Conservation (phyloP, 37 sponge, comb jelly and placozoan species). For the Lycopodina hypogea region DNA sequence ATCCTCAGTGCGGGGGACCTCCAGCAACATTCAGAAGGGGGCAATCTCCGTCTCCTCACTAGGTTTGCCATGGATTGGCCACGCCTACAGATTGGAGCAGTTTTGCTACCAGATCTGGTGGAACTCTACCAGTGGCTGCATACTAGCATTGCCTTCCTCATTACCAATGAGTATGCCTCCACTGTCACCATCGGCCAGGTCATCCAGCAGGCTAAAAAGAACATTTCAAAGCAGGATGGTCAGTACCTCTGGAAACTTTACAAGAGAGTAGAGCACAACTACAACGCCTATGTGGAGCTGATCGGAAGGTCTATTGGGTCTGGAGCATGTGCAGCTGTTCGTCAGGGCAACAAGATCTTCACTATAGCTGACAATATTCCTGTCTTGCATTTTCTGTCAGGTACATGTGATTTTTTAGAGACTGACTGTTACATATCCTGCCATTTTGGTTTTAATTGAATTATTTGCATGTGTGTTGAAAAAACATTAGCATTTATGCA, state of each 20-base stretch:
- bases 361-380: conserved; percentile 69
- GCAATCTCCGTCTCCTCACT: conserved; percentile 22
- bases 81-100: conserved; percentile 48
- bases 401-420: too few relatives aligned
- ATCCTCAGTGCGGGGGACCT: conserved; percentile 43
- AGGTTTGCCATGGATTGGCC: conserved; percentile 50
- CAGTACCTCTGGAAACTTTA: conserved; percentile 55
- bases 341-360: conserved; percentile 64
- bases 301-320: conserved; percentile 80
- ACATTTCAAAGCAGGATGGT: conserved; percentile 21
- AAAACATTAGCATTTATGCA: neutral
- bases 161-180: conserved; percentile 57
- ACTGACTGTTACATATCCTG: too few relatives aligned
- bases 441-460: too few relatives aligned
- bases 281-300: conserved; percentile 83
- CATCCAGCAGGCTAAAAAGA: conserved; percentile 22
- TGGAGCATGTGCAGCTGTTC: conserved; percentile 74
- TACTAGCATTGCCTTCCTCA: conserved; percentile 45
- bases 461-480: conserved; percentile 21
- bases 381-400: conserved; percentile 69
- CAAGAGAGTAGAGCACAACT: conserved; percentile 56
- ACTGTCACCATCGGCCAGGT: conserved; percentile 51
- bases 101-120: conserved; percentile 74
- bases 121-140: conserved; percentile 88
- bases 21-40: conserved; percentile 26